Conservation (phyloP, 2,888 invertebrate species). For the Tinea semifulvella region DNA sequence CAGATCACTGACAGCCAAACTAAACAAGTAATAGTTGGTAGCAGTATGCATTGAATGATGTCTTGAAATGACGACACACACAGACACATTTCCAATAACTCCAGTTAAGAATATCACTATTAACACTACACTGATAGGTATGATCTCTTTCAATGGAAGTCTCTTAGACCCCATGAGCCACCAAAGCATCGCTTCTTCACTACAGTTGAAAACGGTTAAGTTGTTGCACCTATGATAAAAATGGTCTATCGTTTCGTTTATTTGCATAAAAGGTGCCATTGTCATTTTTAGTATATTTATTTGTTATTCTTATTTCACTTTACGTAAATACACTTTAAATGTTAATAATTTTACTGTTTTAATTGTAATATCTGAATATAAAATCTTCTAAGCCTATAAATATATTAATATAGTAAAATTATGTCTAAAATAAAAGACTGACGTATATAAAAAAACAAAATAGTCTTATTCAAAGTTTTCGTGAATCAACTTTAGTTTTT, state of each 20-base stretch:
- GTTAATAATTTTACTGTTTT: no score
- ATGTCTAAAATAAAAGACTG: no score
- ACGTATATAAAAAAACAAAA: no score
- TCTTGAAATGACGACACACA: conserved; percentile 84
- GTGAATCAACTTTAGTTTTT: no score
- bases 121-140: conserved; percentile 75
- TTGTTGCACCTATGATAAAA: conserved; percentile 57
- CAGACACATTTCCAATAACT: conserved; percentile 83
- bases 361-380: no score
- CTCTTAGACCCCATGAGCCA: conserved; percentile 70
- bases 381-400: no score
- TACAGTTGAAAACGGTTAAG: conserved; percentile 63
- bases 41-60: conserved; percentile 87
- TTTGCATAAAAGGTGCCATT: conserved; percentile 30
- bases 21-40: conserved; percentile 92
- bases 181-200: conserved; percentile 67
- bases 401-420: no score
- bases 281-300: conserved; percentile 24
- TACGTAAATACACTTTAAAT: background rate
- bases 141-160: conserved; percentile 63
- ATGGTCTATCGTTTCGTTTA: conserved; percentile 46
- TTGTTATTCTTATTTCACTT: conserved; percentile 26
- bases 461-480: no score
- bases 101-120: conserved; percentile 84
- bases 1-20: conserved; percentile 87